Evolutionary conservation across 1,140 invertebrate species (phyloP).

Genomic region (Hermatobates lingyangjiaoensis): DNA sequence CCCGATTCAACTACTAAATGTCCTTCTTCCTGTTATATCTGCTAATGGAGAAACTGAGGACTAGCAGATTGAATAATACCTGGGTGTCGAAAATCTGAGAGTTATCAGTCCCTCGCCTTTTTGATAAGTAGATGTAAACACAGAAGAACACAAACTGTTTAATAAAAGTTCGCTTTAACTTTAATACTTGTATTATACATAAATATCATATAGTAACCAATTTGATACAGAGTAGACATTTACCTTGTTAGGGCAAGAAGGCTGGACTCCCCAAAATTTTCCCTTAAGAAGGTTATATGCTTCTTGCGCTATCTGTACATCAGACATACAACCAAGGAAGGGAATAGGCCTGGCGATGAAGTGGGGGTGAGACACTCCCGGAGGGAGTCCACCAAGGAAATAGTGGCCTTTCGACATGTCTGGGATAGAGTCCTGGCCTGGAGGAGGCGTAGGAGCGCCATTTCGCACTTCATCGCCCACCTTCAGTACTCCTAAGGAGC

Average conservation of each 20-base stretch:
- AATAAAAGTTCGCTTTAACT: too few relatives aligned
- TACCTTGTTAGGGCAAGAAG: slow-evolving; percentile 51
- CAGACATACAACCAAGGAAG: slow-evolving; percentile 65
- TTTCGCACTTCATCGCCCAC: slow-evolving; percentile 50
- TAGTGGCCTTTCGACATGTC: slow-evolving; percentile 40
- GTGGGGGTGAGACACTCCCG: slow-evolving; percentile 32
- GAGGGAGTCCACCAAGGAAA: slow-evolving; percentile 65
- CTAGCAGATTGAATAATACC: too few relatives aligned
- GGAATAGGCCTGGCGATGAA: slow-evolving; percentile 30
- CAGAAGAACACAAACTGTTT: too few relatives aligned
- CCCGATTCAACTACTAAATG: too few relatives aligned
- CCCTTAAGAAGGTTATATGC: slow-evolving; percentile 41
- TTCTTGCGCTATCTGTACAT: slow-evolving; percentile 50
- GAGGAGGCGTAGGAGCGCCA: slow-evolving; percentile 37
- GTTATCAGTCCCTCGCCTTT: too few relatives aligned
- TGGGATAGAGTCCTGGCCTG: slow-evolving; percentile 35
- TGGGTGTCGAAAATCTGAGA: too few relatives aligned
- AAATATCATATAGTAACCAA: too few relatives aligned
- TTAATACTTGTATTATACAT: too few relatives aligned
- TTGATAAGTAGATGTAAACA: too few relatives aligned
- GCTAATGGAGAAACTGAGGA: too few relatives aligned
- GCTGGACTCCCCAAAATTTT: slow-evolving; percentile 53
- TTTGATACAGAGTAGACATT: too few relatives aligned
- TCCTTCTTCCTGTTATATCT: too few relatives aligned
- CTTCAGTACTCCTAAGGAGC: slow-evolving; percentile 30